A percentile compares a stretch with the other conserved stretches of the same genome.
These are phyloP conservation scores for Flabesymbios commensalis DNA, from an alignment of 2,888 invertebrate species.

Conservation along the genomic window DNA sequence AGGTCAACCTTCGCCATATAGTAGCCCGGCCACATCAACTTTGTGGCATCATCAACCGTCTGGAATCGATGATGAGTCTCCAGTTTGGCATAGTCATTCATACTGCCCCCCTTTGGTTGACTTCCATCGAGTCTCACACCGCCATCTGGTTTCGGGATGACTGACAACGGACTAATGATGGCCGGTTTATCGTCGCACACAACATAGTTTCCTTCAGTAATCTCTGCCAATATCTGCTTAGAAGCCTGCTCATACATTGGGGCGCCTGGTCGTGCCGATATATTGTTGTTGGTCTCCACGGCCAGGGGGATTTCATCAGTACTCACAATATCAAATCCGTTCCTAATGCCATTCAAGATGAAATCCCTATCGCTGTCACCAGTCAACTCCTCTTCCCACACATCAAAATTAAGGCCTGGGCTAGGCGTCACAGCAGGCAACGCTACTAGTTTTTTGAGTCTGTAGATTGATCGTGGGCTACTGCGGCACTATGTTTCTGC, in stretches of 20 bases:
- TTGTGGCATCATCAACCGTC: not conserved
- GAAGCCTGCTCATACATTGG: not conserved
- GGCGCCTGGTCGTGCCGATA: not conserved
- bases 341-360: not conserved
- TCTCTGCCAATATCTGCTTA: not conserved
- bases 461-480: not conserved
- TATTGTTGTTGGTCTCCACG: not conserved
- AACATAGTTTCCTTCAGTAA: not conserved
- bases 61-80: not conserved
- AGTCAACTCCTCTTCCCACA: not conserved
- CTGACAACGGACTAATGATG: not conserved
- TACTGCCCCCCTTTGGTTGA: not conserved
- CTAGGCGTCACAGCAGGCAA: not conserved
- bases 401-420: not conserved
- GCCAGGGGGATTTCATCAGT: not conserved
- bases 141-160: not conserved
- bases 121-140: not conserved
- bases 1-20: slow-evolving; percentile 3
- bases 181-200: not conserved
- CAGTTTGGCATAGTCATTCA: not conserved
- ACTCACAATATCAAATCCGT: not conserved
- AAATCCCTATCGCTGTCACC: not conserved
- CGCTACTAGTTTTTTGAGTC: too few relatives aligned
- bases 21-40: not conserved
- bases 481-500: not conserved